Base-by-base conservation (phyloP, 2,113 vertebrate species). In the Callipepla californica region DNA sequence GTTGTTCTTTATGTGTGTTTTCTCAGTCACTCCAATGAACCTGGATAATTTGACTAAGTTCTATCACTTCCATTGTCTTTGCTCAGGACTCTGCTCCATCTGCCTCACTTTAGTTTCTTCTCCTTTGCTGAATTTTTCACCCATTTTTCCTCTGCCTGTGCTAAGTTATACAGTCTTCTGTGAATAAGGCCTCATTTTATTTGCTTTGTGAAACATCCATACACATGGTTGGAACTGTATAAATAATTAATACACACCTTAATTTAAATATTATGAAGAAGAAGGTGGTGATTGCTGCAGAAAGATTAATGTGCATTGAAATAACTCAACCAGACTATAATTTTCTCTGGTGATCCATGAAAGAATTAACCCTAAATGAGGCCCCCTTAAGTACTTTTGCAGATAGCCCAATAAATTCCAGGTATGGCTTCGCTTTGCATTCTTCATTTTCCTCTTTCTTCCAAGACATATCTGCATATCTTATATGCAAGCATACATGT, bases 181-280 rank as follows among this genome's bases (percentile, higher is more conserved):
- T 2, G 7, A 95, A 63, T 38, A 59, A 92, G 38, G 26, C 30
- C 16, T 75, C 44, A 25, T 80, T 89, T 87, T 79, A 92, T 82
- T 93, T 95, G 28, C 72, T 94, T 85, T 87, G 7, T 88, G 61
- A 90, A 83, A 34, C 17, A 58, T 44, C 51, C 51, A 48, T 50
- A 70, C 44, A 83, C 44, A 80, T 75, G 61, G 76, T 85, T 91
- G 57, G 87, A 94, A 44, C 55, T 42, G 53, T 65, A 85, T 90
- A 91, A 93, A 96, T 93, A 95, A 92, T 94, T 94, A 94, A 96
- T 90, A 77, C 8, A 45, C 63, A 16, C 51, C 55, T 92, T 95
- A 92, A 96, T 94, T 61, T 85, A 85, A 95, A 90, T 82, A 95
- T 92, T 90, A 92, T 94, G 79, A 95, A 93, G 72, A 93, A 93